Evolutionary conservation across 2,888 invertebrate genomes (phyloP).

Genomic region (Nemoura dubitans): DNA sequence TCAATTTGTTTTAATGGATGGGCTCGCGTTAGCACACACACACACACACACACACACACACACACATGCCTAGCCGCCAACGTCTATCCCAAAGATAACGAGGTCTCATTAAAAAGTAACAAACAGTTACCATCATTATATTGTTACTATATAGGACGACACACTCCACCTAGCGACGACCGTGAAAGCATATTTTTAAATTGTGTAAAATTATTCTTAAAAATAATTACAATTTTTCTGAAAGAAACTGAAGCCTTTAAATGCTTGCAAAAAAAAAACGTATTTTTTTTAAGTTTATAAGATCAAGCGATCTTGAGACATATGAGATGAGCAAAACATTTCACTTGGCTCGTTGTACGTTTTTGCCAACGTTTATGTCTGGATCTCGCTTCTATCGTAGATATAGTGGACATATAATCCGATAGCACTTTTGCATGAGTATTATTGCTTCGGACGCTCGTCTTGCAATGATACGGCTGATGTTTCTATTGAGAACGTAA

Average conservation of each 20-base stretch:
- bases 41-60: conserved; percentile 1
- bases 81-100: conserved; percentile 14
- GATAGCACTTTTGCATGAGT: conserved; percentile 7
- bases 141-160: neutral
- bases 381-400: neutral
- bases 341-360: too few relatives aligned
- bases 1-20: conserved; percentile 65
- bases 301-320: neutral
- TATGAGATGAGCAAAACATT: neutral
- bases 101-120: conserved; percentile 39
- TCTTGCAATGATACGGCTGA: neutral
- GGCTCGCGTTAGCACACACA: conserved; percentile 28
- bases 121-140: conserved; percentile 34
- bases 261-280: neutral
- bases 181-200: neutral
- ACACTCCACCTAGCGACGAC: neutral
- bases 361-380: too few relatives aligned
- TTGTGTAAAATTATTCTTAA: neutral
- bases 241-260: neutral
- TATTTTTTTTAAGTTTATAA: neutral
- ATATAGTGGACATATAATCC: neutral
- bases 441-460: neutral
- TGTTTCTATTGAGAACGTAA: neutral
- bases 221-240: neutral
- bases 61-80: neutral